Percentiles rank a stretch among this genome's conserved stretches.
Conservation (phyloP, 2,888 invertebrate genomes). For the Amitus sp. region DNA sequence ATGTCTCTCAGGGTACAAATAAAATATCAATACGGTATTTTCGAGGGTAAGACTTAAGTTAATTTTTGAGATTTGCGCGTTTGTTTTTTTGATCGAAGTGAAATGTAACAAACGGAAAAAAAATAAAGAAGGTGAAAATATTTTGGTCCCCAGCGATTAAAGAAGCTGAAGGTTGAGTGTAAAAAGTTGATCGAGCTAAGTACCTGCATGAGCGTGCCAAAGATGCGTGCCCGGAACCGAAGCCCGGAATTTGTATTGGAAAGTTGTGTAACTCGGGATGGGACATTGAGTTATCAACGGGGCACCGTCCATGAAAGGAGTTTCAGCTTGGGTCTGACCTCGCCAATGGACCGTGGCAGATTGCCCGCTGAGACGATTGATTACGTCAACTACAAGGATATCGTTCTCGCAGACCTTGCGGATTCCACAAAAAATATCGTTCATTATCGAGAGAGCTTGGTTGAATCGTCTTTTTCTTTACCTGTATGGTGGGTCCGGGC, state of each 20-base stretch:
- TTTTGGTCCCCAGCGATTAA: no score
- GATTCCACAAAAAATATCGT: not conserved
- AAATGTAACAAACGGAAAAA: no score
- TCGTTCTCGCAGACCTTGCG: slow-evolving; percentile 76
- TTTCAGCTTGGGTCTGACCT: slow-evolving; percentile 72
- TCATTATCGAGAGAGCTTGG: not conserved
- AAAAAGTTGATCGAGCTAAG: no score
- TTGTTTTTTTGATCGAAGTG: no score
- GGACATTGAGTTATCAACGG: slow-evolving; percentile 83
- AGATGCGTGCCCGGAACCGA: slow-evolving; percentile 77
- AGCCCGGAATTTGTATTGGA: slow-evolving; percentile 78
- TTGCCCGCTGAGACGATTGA: slow-evolving; percentile 76
- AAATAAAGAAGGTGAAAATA: no score
- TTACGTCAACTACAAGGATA: slow-evolving; percentile 77
- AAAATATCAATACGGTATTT: no score
- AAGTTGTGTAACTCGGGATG: slow-evolving; percentile 74
- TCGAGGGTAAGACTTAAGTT: no score
- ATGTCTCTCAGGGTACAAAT: no score
- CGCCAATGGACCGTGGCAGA: slow-evolving; percentile 82
- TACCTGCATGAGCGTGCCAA: slow-evolving; percentile 74
- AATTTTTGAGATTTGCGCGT: no score
- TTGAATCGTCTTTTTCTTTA: slow-evolving; percentile 41
- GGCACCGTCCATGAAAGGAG: slow-evolving; percentile 81
- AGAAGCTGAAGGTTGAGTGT: no score
- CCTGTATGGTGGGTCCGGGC: slow-evolving; percentile 75